Percentiles rank a stretch among this genome's conserved stretches.
Evolutionary conservation across 2,888 invertebrate species (phyloP).

Genomic region (Caenorhabditis sp.): DNA sequence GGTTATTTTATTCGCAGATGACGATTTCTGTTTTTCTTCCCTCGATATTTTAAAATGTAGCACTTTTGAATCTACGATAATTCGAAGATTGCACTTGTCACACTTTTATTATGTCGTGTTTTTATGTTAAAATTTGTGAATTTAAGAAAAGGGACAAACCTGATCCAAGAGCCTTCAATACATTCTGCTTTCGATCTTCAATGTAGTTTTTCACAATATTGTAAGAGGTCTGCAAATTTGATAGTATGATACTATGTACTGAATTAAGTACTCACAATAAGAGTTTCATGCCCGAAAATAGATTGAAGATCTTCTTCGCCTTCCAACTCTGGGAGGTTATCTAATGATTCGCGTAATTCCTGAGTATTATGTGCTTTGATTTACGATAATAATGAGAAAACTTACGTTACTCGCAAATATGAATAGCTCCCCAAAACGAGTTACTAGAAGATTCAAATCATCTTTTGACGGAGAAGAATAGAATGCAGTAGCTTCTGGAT

Average conservation of each 20-base stretch:
- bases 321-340: conserved; percentile 82
- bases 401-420: conserved; percentile 40
- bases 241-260: too few relatives aligned
- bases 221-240: conserved; percentile 7
- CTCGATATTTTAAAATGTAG: not conserved
- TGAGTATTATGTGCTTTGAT: conserved; percentile 6
- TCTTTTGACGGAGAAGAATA: conserved; percentile 54
- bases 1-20: too few relatives aligned
- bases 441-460: conserved; percentile 37
- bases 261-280: conserved; percentile 13
- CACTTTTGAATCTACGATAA: not conserved
- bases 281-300: conserved; percentile 72
- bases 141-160: conserved; percentile 6
- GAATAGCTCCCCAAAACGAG: conserved; percentile 39
- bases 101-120: not conserved
- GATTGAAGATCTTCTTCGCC: conserved; percentile 88
- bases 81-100: not conserved
- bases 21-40: not conserved
- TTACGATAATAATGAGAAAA: not conserved
- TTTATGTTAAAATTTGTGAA: not conserved
- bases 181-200: conserved; percentile 21
- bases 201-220: conserved; percentile 26
- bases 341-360: conserved; percentile 75
- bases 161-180: conserved; percentile 33
- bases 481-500: conserved; percentile 55